Base-by-base conservation (phyloP, 92 coral and sea anemone species). In the Siderastrea radians region DNA sequence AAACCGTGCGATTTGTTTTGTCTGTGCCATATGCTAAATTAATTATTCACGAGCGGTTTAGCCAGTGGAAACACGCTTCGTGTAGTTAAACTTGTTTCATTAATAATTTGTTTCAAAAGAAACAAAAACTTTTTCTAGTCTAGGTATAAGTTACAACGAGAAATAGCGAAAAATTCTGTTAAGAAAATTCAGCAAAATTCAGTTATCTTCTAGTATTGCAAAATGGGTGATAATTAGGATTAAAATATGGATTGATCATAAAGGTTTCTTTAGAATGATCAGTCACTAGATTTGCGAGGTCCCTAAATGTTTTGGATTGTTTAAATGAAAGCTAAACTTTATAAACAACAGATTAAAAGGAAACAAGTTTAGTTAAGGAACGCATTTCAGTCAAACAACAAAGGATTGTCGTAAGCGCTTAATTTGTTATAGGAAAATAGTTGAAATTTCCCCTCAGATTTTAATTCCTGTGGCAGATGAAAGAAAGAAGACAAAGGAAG, bases 1-100 rank as follows among this genome's bases (percentile, higher is more conserved):
- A 67, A 67, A 16, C 13, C 9, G 47, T 4, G 19, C 47, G 26
- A 73, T 16, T 54, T 74, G 50, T 55, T 75, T 58, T 76, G 76
- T 66, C 75, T 61, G 17, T 65, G 52, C 49, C 63, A 83, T 74
- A n/a, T 48, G 61, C 26, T 77, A 8, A 10, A 74, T 84, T 6
- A 84, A 73, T 84, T 63, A 84, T 84, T 84, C 46, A 84, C 87
- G 19, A 69, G 26, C 80, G 12, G 64, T 65, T 60, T 2, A 63
- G 54, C 89, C 84, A 85, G 83, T 85, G 67, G 79, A 48, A 78
- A 77, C n/a, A 12, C 66, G 89, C 55, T 63, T 51, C 89, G 84
- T 67, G 84, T 76, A 3, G 19, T 55, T 17, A 65, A 53, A 76
- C 54, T 74, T 49, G 19, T 10, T 53, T 85, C 58, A 85, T 85